These are phyloP conservation scores for Oceanites oceanicus DNA, from an alignment of 2,113 vertebrate genomes.

Conservation along the genomic window DNA sequence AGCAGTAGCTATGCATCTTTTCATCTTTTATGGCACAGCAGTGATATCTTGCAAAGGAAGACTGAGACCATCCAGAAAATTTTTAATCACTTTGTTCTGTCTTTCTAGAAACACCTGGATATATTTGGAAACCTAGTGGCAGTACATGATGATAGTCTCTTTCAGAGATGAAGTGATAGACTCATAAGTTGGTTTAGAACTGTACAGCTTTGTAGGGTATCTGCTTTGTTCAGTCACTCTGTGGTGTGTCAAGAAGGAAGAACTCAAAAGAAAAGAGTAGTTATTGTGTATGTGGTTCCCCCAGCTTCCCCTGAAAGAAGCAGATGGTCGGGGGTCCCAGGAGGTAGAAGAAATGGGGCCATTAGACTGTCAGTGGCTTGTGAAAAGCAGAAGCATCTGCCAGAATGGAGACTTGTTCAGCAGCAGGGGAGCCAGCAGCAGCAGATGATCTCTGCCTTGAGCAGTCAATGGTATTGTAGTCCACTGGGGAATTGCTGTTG, in stretches of 20 bases:
- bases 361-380: constrained; percentile 30
- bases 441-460: constrained; percentile 47
- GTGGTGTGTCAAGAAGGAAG: neutral
- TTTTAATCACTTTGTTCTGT: neutral
- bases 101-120: neutral
- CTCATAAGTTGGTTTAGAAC: neutral
- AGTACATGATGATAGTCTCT: neutral
- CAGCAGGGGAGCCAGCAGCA: constrained; percentile 39
- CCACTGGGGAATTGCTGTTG: neutral
- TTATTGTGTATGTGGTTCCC: constrained; percentile 1
- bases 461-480: neutral
- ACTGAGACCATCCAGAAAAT: neutral
- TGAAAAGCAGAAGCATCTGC: constrained; percentile 58
- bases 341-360: constrained; percentile 44
- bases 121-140: neutral
- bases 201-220: neutral
- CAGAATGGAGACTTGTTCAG: constrained; percentile 27
- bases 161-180: neutral
- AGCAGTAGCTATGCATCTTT: neutral
- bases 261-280: neutral
- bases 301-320: constrained; percentile 33
- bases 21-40: neutral
- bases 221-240: constrained; percentile 21
- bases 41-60: neutral
- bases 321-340: constrained; percentile 46